Conservation (phyloP, 1,140 invertebrate species). For the Nixonia krombeini region DNA sequence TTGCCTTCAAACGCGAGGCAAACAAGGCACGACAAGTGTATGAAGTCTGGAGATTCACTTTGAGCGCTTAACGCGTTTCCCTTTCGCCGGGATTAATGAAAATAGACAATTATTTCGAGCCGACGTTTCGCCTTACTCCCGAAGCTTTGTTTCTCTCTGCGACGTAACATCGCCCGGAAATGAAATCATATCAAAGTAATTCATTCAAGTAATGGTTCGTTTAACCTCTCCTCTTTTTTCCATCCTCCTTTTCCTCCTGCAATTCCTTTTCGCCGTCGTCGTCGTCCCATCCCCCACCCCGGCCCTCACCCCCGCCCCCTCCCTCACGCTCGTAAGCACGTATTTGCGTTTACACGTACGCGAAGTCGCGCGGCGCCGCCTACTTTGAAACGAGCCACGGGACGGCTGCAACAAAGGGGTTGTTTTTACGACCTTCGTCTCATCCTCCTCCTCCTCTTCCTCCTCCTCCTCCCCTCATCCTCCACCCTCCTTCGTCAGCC, state of each 20-base stretch:
- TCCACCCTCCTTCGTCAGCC: constrained; percentile 3
- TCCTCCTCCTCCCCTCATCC: constrained; percentile 46
- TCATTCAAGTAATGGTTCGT: constrained; percentile 31
- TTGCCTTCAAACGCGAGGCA: too few relatives aligned
- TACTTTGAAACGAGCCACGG: constrained; percentile 58
- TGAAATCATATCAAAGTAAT: constrained; percentile 44
- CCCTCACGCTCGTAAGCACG: constrained; percentile 17
- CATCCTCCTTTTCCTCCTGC: not conserved
- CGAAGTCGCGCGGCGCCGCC: constrained; percentile 41
- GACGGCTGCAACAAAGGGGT: constrained; percentile 62
- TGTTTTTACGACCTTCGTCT: constrained; percentile 64
- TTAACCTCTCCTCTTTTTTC: constrained; percentile 36
- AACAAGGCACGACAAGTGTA: too few relatives aligned
- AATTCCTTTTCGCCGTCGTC: too few relatives aligned
- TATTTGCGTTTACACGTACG: constrained; percentile 43
- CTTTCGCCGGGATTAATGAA: too few relatives aligned
- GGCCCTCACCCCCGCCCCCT: constrained; percentile 23
- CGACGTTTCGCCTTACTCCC: too few relatives aligned
- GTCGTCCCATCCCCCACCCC: not conserved
- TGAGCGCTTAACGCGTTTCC: too few relatives aligned
- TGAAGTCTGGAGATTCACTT: too few relatives aligned
- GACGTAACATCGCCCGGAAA: constrained; percentile 26
- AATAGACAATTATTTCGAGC: too few relatives aligned
- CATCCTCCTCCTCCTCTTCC: constrained; percentile 32
- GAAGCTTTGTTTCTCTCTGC: constrained; percentile 21